Base-by-base conservation (phyloP, 1,140 invertebrate genomes). In the Achroia grisella region DNA sequence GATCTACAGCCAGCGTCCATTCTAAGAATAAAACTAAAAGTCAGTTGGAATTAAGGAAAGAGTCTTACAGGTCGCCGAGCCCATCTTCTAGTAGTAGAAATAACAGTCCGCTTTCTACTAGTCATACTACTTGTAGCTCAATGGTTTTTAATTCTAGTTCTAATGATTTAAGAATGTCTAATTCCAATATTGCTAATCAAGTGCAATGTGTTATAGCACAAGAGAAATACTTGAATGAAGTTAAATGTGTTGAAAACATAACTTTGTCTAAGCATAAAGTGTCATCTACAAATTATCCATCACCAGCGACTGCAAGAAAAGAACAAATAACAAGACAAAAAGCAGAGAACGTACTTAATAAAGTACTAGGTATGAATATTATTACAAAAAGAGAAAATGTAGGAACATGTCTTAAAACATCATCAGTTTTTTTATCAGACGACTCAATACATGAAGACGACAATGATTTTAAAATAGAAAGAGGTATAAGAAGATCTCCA, bases 151-250 rank as follows among this genome's bases (percentile, higher is more conserved):
- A 86, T 56, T 83, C 78, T 52, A 85, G 82, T 56, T 85, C 86
- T 35, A 85, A 85, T 43, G 81, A 85, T 53, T 72, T 86, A 51
- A 78, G 82, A 57, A 86, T 76, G 51, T 84, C 77, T 13, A 86
- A 63, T 55, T 86, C 83, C 17, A 84, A 84, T 39, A 85, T 86
- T 33, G 62, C 79, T 12, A 86, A 85, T 50, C 79, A 80, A 67
- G 81, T 87, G 8, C 86, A 86, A 58, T 87, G 84, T 42, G 86
- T 87, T n/a, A 86, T 87, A 56, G 84, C 86, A 30, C 84, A 86
- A 77, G 86, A 87, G 40, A 87, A 84, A 55, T 86, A 86, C 56
- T 68, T 87, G 12, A 86, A 86, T 45, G 86, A 87, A 72, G 67
- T 87, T 4, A 86, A 86, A 59, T 86, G 81, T 56, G 86, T 85